A percentile compares a stretch with the other conserved stretches of the same genome.
Evolutionary conservation across 1,140 invertebrate species (phyloP).

Genomic region (Aphaenogaster ashmeadi): DNA sequence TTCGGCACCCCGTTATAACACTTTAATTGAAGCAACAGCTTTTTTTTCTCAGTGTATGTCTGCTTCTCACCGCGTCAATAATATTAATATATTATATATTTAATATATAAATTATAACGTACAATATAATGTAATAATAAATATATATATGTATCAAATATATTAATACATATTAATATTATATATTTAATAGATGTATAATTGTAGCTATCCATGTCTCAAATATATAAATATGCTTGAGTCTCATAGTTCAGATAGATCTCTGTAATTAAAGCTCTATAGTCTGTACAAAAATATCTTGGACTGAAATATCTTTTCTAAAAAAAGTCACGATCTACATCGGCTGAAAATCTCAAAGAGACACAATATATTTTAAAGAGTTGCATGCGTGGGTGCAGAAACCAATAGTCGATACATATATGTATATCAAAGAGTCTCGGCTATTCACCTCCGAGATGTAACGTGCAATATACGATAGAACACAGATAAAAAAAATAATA

Average conservation of each 20-base stretch:
- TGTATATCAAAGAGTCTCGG: background rate
- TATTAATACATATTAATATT: background rate
- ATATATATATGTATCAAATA: too few relatives aligned
- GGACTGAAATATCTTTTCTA: background rate
- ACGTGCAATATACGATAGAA: background rate
- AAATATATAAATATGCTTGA: background rate
- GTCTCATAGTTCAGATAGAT: background rate
- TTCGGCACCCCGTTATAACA: too few relatives aligned
- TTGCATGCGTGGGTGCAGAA: background rate
- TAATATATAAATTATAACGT: background rate
- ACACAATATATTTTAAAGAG: background rate
- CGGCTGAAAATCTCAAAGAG: background rate
- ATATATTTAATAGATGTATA: background rate
- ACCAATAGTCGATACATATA: slow-evolving; percentile 1
- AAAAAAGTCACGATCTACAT: background rate
- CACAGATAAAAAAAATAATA: slow-evolving; percentile 9
- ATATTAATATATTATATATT: slow-evolving; percentile 5
- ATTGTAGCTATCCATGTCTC: background rate
- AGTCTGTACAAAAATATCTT: background rate
- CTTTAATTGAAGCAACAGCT: too few relatives aligned
- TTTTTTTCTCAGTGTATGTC: too few relatives aligned
- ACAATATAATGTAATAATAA: too few relatives aligned
- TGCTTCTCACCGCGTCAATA: background rate
- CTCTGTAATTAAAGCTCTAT: background rate
- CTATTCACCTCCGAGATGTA: background rate